phyloP scores from a whole-genome alignment of 2,113 vertebrate genomes.

The Bufo gargarizans region DNA sequence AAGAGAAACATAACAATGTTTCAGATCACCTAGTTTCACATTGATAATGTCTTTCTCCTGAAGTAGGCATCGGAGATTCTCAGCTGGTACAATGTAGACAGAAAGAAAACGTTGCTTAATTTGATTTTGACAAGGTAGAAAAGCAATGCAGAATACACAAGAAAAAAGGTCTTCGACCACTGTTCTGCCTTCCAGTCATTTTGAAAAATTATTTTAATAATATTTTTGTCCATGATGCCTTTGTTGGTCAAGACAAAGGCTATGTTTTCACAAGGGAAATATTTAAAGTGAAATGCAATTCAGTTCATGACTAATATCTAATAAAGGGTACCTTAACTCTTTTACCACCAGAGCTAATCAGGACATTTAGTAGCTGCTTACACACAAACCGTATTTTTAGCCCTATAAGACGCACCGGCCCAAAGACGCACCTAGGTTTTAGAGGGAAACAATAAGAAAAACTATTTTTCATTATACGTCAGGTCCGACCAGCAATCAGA shows the following conservation, averaged over 20 bases:
- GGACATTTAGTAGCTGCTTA: not conserved
- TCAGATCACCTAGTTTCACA: slow-evolving; percentile 21
- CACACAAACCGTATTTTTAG: too few relatives aligned
- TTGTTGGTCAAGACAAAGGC: slow-evolving; percentile 5
- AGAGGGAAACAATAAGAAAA: too few relatives aligned
- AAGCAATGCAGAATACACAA: not conserved
- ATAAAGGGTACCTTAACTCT: not conserved
- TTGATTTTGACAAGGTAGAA: slow-evolving; percentile 32
- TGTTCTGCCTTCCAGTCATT: slow-evolving; percentile 14
- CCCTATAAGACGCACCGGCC: too few relatives aligned
- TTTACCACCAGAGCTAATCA: not conserved
- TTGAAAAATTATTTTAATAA: slow-evolving; percentile 52
- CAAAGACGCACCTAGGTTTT: too few relatives aligned
- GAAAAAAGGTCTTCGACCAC: not conserved
- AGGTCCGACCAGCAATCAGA: too few relatives aligned
- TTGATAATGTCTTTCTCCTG: not conserved
- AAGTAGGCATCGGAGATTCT: slow-evolving; percentile 32
- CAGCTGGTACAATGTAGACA: not conserved
- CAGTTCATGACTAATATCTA: not conserved
- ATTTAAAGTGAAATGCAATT: slow-evolving; percentile 14
- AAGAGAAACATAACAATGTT: slow-evolving; percentile 40
- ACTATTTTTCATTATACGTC: too few relatives aligned
- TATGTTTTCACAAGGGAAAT: slow-evolving; percentile 15
- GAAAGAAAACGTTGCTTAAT: slow-evolving; percentile 6
- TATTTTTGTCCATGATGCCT: slow-evolving; percentile 7